Conservation (phyloP, 2,888 invertebrate genomes). For the Tortrix viridana region DNA sequence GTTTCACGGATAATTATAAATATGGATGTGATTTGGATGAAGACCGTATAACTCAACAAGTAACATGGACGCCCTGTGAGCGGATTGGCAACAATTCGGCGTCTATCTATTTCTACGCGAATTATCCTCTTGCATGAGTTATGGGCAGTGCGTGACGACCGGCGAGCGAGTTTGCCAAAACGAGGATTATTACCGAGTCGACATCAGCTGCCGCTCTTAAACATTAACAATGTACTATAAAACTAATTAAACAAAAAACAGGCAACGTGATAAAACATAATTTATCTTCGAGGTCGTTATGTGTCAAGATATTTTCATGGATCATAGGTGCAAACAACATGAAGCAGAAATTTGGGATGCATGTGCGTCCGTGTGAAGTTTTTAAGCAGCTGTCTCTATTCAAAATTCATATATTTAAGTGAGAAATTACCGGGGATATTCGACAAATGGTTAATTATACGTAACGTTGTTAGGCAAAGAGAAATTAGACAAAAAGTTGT, state of each 20-base stretch:
- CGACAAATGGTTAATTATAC: not conserved
- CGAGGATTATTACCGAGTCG: conserved; percentile 56
- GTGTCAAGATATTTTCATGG: conserved; percentile 4
- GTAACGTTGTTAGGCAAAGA: too few species aligned
- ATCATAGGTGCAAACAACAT: too few species aligned
- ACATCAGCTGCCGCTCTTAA: conserved; percentile 31
- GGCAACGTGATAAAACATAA: conserved; percentile 17
- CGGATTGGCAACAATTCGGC: conserved; percentile 58
- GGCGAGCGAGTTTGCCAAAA: conserved; percentile 61
- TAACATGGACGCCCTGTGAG: conserved; percentile 43
- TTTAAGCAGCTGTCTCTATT: too few species aligned
- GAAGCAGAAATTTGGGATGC: too few species aligned
- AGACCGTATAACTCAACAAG: conserved; percentile 36
- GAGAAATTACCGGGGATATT: too few species aligned
- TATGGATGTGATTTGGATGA: conserved; percentile 12
- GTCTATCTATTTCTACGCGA: conserved; percentile 59
- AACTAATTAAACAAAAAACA: conserved; percentile 28
- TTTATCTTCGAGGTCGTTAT: conserved; percentile 29
- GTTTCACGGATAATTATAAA: conserved; percentile 6
- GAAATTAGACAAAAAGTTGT: too few species aligned
- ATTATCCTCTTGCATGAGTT: conserved; percentile 63
- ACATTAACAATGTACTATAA: conserved; percentile 26
- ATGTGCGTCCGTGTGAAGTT: too few species aligned
- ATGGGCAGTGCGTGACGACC: conserved; percentile 52
- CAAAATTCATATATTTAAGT: too few species aligned